Evolutionary conservation across 2,888 invertebrate genomes (phyloP).

Genomic region (Drosophila kanekoi): DNA sequence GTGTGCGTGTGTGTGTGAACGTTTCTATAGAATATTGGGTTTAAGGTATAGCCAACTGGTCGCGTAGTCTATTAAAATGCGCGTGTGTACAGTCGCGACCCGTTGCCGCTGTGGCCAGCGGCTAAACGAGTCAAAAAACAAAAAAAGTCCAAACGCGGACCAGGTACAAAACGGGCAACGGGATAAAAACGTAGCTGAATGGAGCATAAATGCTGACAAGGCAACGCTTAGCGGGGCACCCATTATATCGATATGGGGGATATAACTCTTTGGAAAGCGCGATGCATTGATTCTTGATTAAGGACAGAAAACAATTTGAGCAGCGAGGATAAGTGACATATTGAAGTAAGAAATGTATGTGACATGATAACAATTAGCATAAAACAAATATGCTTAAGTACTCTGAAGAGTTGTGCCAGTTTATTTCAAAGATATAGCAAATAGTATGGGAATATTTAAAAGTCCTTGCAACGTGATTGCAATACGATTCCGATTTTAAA

Average conservation of each 20-base stretch:
- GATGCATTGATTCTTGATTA: slow-evolving; percentile 5
- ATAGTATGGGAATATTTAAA: too few relatives aligned
- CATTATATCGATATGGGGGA: slow-evolving; percentile 9
- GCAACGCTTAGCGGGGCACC: slow-evolving; percentile 20
- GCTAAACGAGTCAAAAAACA: slow-evolving; percentile 32
- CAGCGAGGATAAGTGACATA: background rate
- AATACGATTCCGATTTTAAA: too few relatives aligned
- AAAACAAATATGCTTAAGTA: too few relatives aligned
- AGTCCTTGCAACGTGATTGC: too few relatives aligned
- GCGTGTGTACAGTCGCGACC: slow-evolving; percentile 51
- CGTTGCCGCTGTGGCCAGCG: slow-evolving; percentile 40
- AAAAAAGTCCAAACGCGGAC: slow-evolving; percentile 1
- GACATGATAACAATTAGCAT: too few relatives aligned
- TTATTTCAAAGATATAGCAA: too few relatives aligned
- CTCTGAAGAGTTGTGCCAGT: too few relatives aligned
- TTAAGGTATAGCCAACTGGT: slow-evolving; percentile 30
- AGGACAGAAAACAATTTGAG: background rate
- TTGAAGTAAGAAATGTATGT: too few relatives aligned
- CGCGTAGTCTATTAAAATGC: slow-evolving; percentile 70
- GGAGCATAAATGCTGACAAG: slow-evolving; percentile 33
- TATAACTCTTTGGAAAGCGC: slow-evolving; percentile 9
- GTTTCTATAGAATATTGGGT: slow-evolving; percentile 25
- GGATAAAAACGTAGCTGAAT: slow-evolving; percentile 13
- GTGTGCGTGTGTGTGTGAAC: slow-evolving; percentile 14
- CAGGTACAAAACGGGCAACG: slow-evolving; percentile 26